Base-by-base conservation (phyloP, 30 jellyfish, hydroid and myxozoan species). In the Aurelia sp. region DNA sequence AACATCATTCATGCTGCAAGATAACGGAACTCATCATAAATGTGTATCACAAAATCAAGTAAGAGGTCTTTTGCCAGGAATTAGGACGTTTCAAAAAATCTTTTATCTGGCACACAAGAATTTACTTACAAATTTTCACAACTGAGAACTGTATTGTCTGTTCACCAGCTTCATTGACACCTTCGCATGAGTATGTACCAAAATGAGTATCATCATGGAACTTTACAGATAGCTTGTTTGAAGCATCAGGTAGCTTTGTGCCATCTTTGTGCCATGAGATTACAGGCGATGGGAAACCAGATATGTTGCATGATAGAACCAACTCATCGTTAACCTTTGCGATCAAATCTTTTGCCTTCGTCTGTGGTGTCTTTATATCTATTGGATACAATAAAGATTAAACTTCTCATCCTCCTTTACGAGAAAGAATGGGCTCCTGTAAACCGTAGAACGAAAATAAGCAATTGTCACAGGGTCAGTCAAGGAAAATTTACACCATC, bases 131-230 rank as follows among this genome's bases (percentile, higher is more conserved):
- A 15, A 15, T 22, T 30, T 81, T 67, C 74, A 19, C 68, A 13
- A 74, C 33, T 15, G 38, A 17, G 78, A 84, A 74, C 61, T 62
- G 0, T 18, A 85, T 31, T 5, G 59, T 63, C 13, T 65, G 68
- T 47, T 64, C 75, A 40, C 94, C 94, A 21, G 84, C 88, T 30
- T 73, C 16, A 63, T 85, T 85, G 33, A 22, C 17, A 11, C 83
- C 94, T 63, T 73, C 53, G 69, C 94, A 85, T 0, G 84, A 15
- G 78, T 73, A 85, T 22, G 5, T 65, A 16, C 94, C 94, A 85
- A 73, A 85, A 22, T 78, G 21, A 4, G 62, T 64, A 50, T 72
- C 88, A 11, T 18, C 58, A 15, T 73, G 30, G 27, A 63, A 63
- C 68, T 24, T 53, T 9, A 74, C 74, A 3, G 16, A 3, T 61